Percentiles rank a stretch among this genome's conserved stretches.
Conservation (phyloP, 2,113 vertebrate species). For the Atlantisia rogersi region DNA sequence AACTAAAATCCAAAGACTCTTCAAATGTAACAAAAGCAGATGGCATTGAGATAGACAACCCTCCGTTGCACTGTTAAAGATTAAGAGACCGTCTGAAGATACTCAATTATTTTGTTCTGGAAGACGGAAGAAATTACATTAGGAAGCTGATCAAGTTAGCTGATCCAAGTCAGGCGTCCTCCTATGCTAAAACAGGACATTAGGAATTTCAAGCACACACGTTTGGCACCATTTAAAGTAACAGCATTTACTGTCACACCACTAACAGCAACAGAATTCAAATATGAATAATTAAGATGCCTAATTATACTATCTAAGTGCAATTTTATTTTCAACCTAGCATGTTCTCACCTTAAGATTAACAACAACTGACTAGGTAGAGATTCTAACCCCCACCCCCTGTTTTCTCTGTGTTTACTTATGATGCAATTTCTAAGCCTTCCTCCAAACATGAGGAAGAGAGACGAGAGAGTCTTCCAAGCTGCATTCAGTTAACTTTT, state of each 20-base stretch:
- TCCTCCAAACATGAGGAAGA: background rate
- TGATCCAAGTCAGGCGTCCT: background rate
- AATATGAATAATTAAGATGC: background rate
- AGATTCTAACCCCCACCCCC: accelerated
- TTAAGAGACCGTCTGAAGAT: background rate
- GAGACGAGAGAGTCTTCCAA: background rate
- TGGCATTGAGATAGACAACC: background rate
- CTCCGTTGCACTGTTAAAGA: too few relatives aligned
- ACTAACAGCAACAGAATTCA: background rate
- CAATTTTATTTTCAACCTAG: background rate
- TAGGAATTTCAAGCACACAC: background rate
- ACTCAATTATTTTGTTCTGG: background rate
- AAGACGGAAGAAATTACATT: background rate
- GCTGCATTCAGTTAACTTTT: background rate
- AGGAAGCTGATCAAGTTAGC: background rate
- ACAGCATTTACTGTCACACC: background rate
- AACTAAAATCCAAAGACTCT: background rate
- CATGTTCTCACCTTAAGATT: background rate
- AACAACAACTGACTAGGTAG: background rate
- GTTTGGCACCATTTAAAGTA: background rate
- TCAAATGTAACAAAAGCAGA: background rate
- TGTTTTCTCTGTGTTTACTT: background rate
- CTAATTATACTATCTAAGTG: background rate
- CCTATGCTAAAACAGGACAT: background rate
- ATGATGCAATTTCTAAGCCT: background rate